A percentile compares a stretch with the other conserved stretches of the same genome.
Evolutionary conservation across 1,140 invertebrate genomes (phyloP).

Genomic region (Drosophila prosaltans): DNA sequence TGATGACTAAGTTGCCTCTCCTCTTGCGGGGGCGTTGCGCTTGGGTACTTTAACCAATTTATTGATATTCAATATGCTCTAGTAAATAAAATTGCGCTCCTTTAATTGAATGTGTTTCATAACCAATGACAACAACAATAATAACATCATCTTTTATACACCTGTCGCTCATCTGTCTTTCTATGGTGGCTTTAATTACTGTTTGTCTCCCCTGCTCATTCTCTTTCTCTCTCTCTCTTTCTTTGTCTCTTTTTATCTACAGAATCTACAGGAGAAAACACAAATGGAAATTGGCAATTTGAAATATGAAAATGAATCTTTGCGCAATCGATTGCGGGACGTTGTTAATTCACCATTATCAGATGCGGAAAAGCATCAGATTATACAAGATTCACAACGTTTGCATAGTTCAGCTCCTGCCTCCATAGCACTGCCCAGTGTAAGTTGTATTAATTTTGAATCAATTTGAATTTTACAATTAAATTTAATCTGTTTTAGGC

Average conservation of each 20-base stretch:
- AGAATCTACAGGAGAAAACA: conserved; percentile 85
- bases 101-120: conserved; percentile 60
- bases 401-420: conserved; percentile 87
- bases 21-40: conserved; percentile 52
- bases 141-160: conserved; percentile 19
- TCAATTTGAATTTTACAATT: background rate
- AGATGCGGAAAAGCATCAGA: conserved; percentile 91
- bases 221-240: background rate
- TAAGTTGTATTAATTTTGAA: conserved; percentile 70
- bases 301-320: conserved; percentile 89
- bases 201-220: background rate
- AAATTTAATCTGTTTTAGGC: conserved; percentile 19
- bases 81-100: conserved; percentile 40
- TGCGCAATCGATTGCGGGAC: conserved; percentile 89
- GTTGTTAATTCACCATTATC: conserved; percentile 90
- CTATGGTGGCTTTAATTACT: conserved; percentile 23
- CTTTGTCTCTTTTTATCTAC: conserved; percentile 29
- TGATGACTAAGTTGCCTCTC: conserved; percentile 1
- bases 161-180: conserved; percentile 23
- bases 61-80: conserved; percentile 71
- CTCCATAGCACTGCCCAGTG: conserved; percentile 85
- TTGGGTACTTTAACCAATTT: conserved; percentile 60
- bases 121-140: conserved; percentile 7
- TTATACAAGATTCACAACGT: conserved; percentile 88
- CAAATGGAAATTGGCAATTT: conserved; percentile 87